Base-by-base conservation (phyloP, 37 sponge, comb jelly and placozoan species). In the Tethya wilhelma region DNA sequence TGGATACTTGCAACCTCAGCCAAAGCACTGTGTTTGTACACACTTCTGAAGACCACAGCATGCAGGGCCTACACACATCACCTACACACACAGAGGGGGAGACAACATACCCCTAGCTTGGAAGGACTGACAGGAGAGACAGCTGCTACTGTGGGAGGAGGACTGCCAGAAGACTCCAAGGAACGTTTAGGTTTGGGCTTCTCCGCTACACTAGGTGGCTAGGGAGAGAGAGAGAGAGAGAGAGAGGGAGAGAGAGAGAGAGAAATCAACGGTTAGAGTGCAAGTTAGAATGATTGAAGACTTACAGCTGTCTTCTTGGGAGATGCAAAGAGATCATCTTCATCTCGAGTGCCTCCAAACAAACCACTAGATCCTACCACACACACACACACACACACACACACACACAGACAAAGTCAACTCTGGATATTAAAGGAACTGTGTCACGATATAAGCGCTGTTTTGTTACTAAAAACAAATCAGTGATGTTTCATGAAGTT, bases 321-420 rank as follows among this genome's bases (percentile, higher is more conserved):
- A 11, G 73, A 14, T 20, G 78, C 25, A 42, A 78, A 85, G 40
- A 83, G 71, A 53, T 69, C 78, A 41, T 69, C 85, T 4, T 56
- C 60, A 33, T 69, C 77, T 64, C 41, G 38, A 30, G 42, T 77
- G 12, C 7, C 22, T 39, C 5, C 43, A 41, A 49, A 68, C 26
- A 38, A 4, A 4, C 64, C 71, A 37, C 44, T 37, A 56, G 59
- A 56, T 14, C 44, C 81, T 59, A 26, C 9, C 1, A 31, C 3
- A 32, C 1, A 36, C 2, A 71, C 44, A 71, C 3, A 43, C 4
- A 44, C 71, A 44, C 5, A 39, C 29, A 19, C 30, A 62, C 30
- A 62, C 53, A 62, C 30, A 62, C 64, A 28, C 29, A 62, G 26
- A 26, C 64, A 28, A 7, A 62, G 64, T 62, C 26, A 8, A 9